Conservation (phyloP, 2,113 vertebrate species). For the Brachypodius melanocephalos region DNA sequence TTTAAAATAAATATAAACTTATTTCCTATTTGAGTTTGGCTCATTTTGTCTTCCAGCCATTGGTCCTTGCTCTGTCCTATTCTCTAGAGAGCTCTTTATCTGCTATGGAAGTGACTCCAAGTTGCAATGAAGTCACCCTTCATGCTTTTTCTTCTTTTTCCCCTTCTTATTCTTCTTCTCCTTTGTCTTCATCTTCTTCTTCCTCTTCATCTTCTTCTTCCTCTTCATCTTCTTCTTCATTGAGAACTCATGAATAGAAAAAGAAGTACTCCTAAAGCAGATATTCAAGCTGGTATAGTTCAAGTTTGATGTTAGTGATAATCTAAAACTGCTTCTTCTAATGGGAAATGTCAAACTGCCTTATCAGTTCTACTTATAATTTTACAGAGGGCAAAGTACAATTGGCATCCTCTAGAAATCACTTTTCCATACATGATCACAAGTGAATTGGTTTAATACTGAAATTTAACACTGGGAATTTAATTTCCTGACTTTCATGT, state of each 20-base stretch:
- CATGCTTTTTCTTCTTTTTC: not conserved
- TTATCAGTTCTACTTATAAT: not conserved
- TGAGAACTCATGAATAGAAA: not conserved
- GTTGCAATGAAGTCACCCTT: not conserved
- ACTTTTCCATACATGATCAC: not conserved
- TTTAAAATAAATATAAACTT: not conserved
- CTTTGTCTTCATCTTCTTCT: not conserved
- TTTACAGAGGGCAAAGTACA: not conserved
- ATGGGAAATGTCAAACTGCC: not conserved
- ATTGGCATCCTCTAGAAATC: not conserved
- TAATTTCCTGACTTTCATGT: slow-evolving; percentile 19
- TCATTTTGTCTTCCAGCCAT: not conserved
- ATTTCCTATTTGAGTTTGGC: not conserved
- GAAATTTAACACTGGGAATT: not conserved
- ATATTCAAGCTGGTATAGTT: not conserved
- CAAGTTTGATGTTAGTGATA: not conserved
- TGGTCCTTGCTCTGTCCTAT: not conserved
- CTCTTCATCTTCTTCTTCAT: not conserved
- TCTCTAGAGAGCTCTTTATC: not conserved
- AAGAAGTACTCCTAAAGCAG: not conserved
- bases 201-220: not conserved
- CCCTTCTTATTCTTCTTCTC: not conserved
- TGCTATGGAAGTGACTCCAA: not conserved
- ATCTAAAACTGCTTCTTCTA: not conserved
- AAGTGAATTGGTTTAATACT: not conserved